Base-by-base conservation (phyloP, 2,888 invertebrate genomes). In the Polydrusus cervinus region DNA sequence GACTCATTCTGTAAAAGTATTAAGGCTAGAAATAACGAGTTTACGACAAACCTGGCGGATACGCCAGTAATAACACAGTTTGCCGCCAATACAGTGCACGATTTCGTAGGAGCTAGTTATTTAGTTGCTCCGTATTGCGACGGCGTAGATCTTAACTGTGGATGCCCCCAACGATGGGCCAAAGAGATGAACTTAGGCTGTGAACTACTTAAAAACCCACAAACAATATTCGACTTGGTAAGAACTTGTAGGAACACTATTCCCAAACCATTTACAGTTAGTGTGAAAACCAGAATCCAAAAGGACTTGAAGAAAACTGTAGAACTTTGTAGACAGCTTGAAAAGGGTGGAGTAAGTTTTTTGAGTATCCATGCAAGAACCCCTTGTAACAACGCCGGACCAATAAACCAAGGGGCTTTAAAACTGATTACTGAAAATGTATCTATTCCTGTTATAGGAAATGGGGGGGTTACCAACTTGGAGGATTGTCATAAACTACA, bases 141-240 rank as follows among this genome's bases (percentile, higher is more conserved):
- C 89, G 99, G 99, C 7, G 94, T 98, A 1, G 99, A 99, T 88
- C 88, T 99, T 43, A 99, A 99, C 86, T 99, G 99, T 89, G 99
- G 99, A 0, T 99, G 99, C 82, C 99, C 99, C 0, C 99, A 99
- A 87, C 89, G 92, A 79, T 98, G 98, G 98, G 98, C 98, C 0
- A 93, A 95, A 87, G 91, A 94, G 79, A 95, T 96, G 84, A 97
- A 97, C 3, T 94, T 95, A 84, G 98, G 98, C 0, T 95, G 95
- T 83, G 92, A 93, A 74, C 87, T 98, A 79, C 87, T 98, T 18
- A 91, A 91, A 10, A 92, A 94, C 80, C 98, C 98, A 7, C 94
- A 98, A 83, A 82, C 93, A 10, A 91, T 99, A 6, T 91, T 92
- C 79, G 95, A 96, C 81, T 90, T 98, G 83, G 91, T 98, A 0